Percentiles rank a stretch among this genome's conserved stretches.
These are phyloP conservation scores for Elaphurus davidianus DNA, from an alignment of 2,113 vertebrate species.

Conservation along the genomic window DNA sequence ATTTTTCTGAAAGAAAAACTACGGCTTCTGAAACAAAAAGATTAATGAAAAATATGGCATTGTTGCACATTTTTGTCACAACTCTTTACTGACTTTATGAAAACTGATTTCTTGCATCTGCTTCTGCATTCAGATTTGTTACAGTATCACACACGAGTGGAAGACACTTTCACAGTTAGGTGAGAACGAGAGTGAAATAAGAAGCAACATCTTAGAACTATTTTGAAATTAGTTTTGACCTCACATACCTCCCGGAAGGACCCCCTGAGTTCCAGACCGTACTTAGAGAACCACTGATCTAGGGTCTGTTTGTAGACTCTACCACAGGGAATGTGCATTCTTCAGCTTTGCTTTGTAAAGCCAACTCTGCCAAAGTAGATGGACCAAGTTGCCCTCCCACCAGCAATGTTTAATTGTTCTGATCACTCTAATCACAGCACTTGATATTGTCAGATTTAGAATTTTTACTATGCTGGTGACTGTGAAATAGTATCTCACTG, in stretches of 20 bases:
- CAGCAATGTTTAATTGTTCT: neutral
- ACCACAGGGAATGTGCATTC: neutral
- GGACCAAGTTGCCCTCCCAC: neutral
- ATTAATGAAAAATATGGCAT: neutral
- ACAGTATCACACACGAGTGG: neutral
- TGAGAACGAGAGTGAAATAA: neutral
- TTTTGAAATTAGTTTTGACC: neutral
- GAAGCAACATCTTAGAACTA: neutral
- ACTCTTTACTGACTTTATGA: neutral
- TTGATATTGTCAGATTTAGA: neutral
- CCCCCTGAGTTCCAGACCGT: neutral
- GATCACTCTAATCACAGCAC: neutral
- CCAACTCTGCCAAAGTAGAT: neutral
- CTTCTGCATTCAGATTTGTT: neutral
- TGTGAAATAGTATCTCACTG: neutral
- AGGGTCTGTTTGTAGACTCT: neutral
- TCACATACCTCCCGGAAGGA: neutral
- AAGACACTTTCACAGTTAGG: neutral
- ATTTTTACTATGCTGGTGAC: neutral
- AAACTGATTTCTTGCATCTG: neutral
- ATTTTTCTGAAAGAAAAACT: neutral
- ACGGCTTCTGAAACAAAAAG: neutral
- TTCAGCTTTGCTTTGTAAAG: neutral
- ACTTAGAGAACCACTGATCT: neutral
- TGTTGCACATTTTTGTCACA: neutral